A percentile compares a stretch with the other conserved stretches of the same genome.
phyloP scores from a whole-genome alignment of 2,797 vertebrate genomes.

The Eurystomus glaucurus region DNA sequence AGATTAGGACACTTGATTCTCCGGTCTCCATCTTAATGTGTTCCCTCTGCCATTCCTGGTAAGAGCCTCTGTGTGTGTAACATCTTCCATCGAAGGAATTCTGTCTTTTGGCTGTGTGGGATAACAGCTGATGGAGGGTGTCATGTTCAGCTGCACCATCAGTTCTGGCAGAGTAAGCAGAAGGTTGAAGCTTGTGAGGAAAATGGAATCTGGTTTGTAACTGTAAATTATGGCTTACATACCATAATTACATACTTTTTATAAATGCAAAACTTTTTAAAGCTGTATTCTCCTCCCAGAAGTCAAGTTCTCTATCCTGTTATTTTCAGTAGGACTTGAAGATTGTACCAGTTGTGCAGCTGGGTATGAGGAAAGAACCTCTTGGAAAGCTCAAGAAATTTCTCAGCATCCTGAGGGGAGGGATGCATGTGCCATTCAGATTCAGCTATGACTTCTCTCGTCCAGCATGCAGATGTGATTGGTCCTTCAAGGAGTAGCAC shows the following conservation, averaged over 20 bases:
- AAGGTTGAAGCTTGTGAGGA: not conserved
- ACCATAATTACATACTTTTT: not conserved
- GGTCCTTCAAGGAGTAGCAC: not conserved
- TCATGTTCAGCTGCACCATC: not conserved
- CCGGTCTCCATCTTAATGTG: not conserved
- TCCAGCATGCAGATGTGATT: not conserved
- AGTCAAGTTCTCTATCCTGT: not conserved
- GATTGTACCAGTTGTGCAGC: not conserved
- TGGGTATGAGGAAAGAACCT: not conserved
- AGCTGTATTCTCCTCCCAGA: not conserved
- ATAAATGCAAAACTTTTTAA: not conserved
- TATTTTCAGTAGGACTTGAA: not conserved
- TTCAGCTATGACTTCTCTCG: not conserved
- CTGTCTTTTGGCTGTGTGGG: not conserved
- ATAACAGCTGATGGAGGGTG: not conserved
- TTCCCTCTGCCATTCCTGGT: not conserved
- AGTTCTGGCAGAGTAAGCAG: not conserved
- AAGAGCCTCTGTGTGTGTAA: not conserved
- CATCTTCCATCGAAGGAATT: accelerated
- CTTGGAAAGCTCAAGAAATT: not conserved
- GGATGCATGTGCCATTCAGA: accelerated
- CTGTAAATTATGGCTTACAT: not conserved
- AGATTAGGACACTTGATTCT: not conserved
- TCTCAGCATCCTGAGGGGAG: not conserved
- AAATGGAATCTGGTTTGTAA: not conserved